phyloP scores from a whole-genome alignment of 2,888 invertebrate species.

The Drosophila histrio region DNA sequence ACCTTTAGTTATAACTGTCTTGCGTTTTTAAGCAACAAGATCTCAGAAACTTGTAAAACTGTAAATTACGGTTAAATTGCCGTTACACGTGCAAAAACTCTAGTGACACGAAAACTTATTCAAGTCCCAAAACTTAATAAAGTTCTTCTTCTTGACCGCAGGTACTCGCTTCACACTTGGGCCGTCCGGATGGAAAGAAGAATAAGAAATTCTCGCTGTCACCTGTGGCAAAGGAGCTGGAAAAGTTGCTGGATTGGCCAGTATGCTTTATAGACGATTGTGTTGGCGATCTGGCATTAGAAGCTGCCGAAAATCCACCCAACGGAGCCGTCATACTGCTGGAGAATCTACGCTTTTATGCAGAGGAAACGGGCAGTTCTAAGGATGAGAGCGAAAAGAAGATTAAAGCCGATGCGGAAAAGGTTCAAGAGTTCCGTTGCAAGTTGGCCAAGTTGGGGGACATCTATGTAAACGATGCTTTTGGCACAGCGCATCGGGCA shows the following conservation, averaged over 20 bases:
- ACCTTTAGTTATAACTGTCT: too few species aligned
- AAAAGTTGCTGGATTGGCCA: slow-evolving; percentile 90
- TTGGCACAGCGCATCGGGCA: slow-evolving; percentile 95
- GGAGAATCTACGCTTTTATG: slow-evolving; percentile 97
- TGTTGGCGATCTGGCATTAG: slow-evolving; percentile 95
- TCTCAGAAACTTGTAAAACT: too few species aligned
- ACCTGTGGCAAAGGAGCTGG: slow-evolving; percentile 96
- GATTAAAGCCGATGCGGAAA: slow-evolving; percentile 94
- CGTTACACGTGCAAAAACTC: too few species aligned
- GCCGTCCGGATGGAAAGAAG: slow-evolving; percentile 96
- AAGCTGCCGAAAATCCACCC: slow-evolving; percentile 93
- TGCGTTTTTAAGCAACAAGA: too few species aligned
- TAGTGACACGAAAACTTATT: too few species aligned
- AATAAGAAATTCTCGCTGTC: slow-evolving; percentile 94
- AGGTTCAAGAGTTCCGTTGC: slow-evolving; percentile 91
- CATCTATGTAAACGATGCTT: slow-evolving; percentile 99
- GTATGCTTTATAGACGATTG: slow-evolving; percentile 94
- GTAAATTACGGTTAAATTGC: too few species aligned
- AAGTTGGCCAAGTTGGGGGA: slow-evolving; percentile 97
- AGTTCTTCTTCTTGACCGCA: slow-evolving; percentile 17
- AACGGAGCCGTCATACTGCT: slow-evolving; percentile 95
- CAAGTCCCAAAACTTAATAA: too few species aligned
- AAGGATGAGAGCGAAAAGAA: slow-evolving; percentile 93
- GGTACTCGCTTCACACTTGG: slow-evolving; percentile 98
- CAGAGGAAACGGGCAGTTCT: slow-evolving; percentile 99